Evolutionary conservation across 2,797 vertebrate species (phyloP).

Genomic region (Arrhamphus sclerolepis): DNA sequence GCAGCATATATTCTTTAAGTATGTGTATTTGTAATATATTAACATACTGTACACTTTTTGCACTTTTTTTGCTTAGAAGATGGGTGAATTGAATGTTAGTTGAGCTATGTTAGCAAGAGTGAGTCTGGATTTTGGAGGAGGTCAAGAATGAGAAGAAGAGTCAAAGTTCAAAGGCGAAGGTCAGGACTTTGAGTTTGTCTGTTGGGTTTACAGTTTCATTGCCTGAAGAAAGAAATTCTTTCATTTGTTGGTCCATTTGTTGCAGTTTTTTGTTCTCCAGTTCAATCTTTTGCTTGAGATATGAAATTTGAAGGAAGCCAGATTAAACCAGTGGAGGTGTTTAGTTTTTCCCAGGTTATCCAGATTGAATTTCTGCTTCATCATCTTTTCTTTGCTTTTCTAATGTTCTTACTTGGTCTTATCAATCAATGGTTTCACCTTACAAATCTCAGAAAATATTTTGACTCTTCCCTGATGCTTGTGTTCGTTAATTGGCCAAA

Average conservation of each 20-base stretch:
- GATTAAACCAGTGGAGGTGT: neutral
- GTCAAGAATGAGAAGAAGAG: constrained; percentile 62
- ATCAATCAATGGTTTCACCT: constrained; percentile 66
- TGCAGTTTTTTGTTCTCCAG: neutral
- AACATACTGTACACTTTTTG: too few relatives aligned
- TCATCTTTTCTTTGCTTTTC: constrained; percentile 35
- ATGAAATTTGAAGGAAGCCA: neutral
- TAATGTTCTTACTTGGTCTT: constrained; percentile 24
- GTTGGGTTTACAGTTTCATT: constrained; percentile 72
- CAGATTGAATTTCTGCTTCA: neutral
- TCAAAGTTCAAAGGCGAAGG: constrained; percentile 70
- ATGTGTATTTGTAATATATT: too few relatives aligned
- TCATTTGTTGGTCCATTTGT: constrained; percentile 18
- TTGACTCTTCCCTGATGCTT: constrained; percentile 57
- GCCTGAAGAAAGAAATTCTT: constrained; percentile 57
- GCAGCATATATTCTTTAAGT: too few relatives aligned
- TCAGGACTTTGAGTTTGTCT: constrained; percentile 60
- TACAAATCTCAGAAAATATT: constrained; percentile 22
- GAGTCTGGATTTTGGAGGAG: constrained; percentile 14
- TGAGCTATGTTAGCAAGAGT: constrained; percentile 12
- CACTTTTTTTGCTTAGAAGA: too few relatives aligned
- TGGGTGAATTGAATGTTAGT: constrained; percentile 1
- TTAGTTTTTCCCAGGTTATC: constrained; percentile 7
- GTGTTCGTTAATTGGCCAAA: constrained; percentile 69
- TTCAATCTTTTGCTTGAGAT: constrained; percentile 2